These are phyloP conservation scores for Megathymus violae DNA, from an alignment of 1,140 invertebrate genomes.

Conservation along the genomic window DNA sequence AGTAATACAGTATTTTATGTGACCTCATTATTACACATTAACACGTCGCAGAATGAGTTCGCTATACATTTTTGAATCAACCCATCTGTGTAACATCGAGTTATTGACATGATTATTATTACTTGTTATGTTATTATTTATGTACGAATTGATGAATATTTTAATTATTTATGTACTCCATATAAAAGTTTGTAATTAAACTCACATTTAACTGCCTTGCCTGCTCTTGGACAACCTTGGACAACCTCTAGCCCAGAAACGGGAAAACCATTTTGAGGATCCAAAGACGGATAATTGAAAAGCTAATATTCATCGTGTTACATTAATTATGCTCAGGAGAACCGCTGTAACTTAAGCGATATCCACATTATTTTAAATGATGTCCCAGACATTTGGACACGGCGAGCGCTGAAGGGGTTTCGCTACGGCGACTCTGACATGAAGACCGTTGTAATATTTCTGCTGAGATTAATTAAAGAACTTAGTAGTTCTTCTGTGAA, in stretches of 20 bases:
- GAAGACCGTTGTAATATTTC: background rate
- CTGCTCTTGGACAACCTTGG: slow-evolving; percentile 25
- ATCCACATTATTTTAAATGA: slow-evolving; percentile 71
- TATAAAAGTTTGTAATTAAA: background rate
- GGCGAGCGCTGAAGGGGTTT: slow-evolving; percentile 11
- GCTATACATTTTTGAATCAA: too few relatives aligned
- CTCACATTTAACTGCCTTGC: too few relatives aligned
- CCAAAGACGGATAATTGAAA: slow-evolving; percentile 77
- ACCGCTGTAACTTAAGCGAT: slow-evolving; percentile 60
- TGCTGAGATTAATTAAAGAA: background rate
- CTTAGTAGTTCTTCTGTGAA: background rate
- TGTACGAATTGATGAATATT: too few relatives aligned
- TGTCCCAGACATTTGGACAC: slow-evolving; percentile 22
- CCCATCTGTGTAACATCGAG: too few relatives aligned
- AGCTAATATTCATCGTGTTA: slow-evolving; percentile 76
- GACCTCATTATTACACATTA: too few relatives aligned
- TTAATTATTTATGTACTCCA: too few relatives aligned
- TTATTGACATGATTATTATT: too few relatives aligned
- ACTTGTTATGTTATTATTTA: too few relatives aligned
- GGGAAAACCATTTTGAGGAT: slow-evolving; percentile 68
- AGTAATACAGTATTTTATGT: too few relatives aligned
- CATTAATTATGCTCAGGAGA: slow-evolving; percentile 74
- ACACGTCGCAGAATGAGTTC: too few relatives aligned
- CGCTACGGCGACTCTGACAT: background rate
- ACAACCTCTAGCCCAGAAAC: slow-evolving; percentile 47